Conservation (phyloP, 2,797 vertebrate species). For the Momotus momota region DNA sequence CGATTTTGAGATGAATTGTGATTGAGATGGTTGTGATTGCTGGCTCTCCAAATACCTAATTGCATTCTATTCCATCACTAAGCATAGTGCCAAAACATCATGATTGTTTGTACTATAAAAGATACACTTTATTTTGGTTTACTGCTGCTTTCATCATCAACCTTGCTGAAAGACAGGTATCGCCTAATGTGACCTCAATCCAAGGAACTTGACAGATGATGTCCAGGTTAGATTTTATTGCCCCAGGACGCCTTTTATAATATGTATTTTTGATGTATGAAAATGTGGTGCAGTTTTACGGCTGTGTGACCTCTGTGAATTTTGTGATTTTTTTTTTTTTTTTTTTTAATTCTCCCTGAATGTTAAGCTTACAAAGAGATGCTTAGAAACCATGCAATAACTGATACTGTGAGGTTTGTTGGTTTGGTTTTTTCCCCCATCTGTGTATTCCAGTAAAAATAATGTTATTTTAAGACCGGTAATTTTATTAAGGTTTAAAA, state of each 20-base stretch:
- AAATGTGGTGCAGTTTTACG: not conserved
- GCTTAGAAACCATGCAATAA: not conserved
- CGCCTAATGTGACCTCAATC: not conserved
- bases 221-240: not conserved
- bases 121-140: not conserved
- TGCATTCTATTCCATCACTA: not conserved
- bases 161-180: not conserved
- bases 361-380: not conserved
- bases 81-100: not conserved
- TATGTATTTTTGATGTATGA: not conserved
- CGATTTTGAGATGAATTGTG: not conserved
- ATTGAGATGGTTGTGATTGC: not conserved
- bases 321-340: not conserved
- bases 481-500: not conserved
- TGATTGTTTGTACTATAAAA: not conserved
- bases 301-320: not conserved
- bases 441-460: not conserved
- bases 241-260: not conserved
- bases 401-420: not conserved
- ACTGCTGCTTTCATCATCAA: not conserved
- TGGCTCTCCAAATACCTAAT: slow-evolving; percentile 9
- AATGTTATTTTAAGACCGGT: not conserved
- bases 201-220: not conserved
- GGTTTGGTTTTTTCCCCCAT: not conserved
- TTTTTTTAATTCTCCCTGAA: not conserved